Conservation (phyloP, 2,888 invertebrate species). For the Elgonia sp. region DNA sequence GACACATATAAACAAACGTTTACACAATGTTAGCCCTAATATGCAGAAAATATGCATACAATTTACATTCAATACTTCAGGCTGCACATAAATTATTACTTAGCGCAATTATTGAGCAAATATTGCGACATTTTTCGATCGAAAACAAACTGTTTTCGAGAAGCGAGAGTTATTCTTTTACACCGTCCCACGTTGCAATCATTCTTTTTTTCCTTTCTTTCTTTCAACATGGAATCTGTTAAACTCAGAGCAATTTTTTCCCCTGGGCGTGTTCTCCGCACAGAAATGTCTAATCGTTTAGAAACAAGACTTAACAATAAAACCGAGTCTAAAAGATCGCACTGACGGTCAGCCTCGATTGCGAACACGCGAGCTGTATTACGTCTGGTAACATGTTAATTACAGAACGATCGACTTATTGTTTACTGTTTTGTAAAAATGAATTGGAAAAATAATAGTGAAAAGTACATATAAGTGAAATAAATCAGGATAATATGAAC, state of each 20-base stretch:
- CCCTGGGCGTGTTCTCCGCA: slow-evolving; percentile 21
- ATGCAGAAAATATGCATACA: slow-evolving; percentile 34
- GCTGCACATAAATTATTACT: neutral
- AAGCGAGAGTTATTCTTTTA: neutral
- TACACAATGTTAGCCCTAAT: slow-evolving; percentile 30
- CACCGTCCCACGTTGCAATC: slow-evolving; percentile 9
- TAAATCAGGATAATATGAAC: neutral
- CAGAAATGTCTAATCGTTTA: slow-evolving; percentile 30
- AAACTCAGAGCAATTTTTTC: neutral
- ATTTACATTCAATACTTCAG: slow-evolving; percentile 43
- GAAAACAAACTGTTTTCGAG: slow-evolving; percentile 21
- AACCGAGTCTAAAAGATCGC: slow-evolving; percentile 19
- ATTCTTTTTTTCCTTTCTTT: neutral
- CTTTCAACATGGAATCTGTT: neutral
- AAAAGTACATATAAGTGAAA: neutral
- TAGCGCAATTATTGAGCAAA: slow-evolving; percentile 15
- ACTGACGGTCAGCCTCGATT: slow-evolving; percentile 32
- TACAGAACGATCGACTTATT: slow-evolving; percentile 29
- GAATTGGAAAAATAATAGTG: neutral
- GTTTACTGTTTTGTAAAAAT: neutral
- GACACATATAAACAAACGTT: slow-evolving; percentile 8
- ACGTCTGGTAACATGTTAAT: slow-evolving; percentile 32
- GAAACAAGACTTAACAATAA: slow-evolving; percentile 39
- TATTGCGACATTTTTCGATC: slow-evolving; percentile 30
- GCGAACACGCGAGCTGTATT: slow-evolving; percentile 39